Evolutionary conservation across 2,888 invertebrate genomes (phyloP).

Genomic region (Mechanitis messenoides): DNA sequence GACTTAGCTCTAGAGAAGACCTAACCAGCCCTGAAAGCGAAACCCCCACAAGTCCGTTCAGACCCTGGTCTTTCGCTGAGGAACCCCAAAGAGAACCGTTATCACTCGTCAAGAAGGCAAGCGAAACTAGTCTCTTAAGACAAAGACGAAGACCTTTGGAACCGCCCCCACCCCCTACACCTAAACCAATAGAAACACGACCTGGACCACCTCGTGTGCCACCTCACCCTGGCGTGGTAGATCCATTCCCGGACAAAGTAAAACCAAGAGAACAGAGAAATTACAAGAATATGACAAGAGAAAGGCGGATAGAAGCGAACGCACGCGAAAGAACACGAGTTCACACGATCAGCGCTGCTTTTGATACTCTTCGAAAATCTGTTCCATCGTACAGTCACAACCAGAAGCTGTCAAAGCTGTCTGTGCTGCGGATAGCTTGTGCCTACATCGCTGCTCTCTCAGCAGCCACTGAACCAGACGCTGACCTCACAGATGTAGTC

Average conservation of each 20-base stretch:
- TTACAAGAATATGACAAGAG: conserved; percentile 96
- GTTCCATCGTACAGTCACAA: conserved; percentile 95
- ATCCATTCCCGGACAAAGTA: conserved; percentile 44
- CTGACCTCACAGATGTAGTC: conserved; percentile 85
- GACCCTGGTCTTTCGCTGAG: conserved; percentile 80
- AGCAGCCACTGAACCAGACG: conserved; percentile 82
- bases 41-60: conserved; percentile 71
- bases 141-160: conserved; percentile 57
- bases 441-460: conserved; percentile 94
- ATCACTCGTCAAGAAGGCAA: conserved; percentile 74
- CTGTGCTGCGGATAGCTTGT: conserved; percentile 94
- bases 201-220: conserved; percentile 71
- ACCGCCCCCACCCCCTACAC: conserved; percentile 48
- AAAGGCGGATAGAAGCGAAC: conserved; percentile 94
- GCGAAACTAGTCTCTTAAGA: conserved; percentile 50
- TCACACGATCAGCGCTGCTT: conserved; percentile 96
- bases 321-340: conserved; percentile 94
- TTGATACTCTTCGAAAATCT: conserved; percentile 88
- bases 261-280: conserved; percentile 84
- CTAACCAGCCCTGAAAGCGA: conserved; percentile 61
- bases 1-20: conserved; percentile 65
- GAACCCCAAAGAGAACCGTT: conserved; percentile 80
- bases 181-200: conserved; percentile 43
- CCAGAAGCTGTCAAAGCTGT: conserved; percentile 94
- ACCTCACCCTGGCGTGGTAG: conserved; percentile 70